phyloP scores from a whole-genome alignment of 2,113 vertebrate genomes.

The Sciurus niger region DNA sequence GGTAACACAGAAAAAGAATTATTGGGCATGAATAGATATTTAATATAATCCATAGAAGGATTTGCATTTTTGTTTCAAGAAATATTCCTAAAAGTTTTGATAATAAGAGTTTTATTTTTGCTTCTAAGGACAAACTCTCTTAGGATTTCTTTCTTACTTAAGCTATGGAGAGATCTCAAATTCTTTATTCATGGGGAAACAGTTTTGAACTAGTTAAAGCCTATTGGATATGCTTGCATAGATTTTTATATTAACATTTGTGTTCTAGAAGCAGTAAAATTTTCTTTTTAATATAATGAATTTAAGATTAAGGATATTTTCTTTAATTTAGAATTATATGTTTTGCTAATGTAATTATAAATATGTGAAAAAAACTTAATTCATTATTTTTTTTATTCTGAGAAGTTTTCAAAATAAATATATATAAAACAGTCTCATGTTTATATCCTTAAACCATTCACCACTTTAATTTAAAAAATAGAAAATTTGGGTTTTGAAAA shows the following conservation, averaged over 20 bases:
- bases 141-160: background rate
- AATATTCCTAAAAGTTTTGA: background rate
- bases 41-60: background rate
- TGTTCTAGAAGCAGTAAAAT: background rate
- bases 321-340: background rate
- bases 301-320: constrained; percentile 5
- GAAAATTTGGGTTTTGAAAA: background rate
- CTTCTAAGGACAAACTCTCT: background rate
- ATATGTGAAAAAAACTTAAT: background rate
- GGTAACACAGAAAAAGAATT: background rate
- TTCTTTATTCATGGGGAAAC: background rate
- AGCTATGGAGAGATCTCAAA: background rate
- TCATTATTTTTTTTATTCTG: constrained; percentile 2
- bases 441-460: background rate
- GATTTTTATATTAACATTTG: background rate
- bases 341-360: background rate
- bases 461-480: background rate
- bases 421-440: too few species aligned
- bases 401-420: background rate
- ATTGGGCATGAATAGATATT: background rate
- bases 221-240: background rate
- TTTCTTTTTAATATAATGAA: background rate
- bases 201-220: background rate
- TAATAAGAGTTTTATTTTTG: background rate
- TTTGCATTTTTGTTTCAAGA: background rate